phyloP scores from a whole-genome alignment of 2,113 vertebrate genomes.

The Manacus vitellinus region DNA sequence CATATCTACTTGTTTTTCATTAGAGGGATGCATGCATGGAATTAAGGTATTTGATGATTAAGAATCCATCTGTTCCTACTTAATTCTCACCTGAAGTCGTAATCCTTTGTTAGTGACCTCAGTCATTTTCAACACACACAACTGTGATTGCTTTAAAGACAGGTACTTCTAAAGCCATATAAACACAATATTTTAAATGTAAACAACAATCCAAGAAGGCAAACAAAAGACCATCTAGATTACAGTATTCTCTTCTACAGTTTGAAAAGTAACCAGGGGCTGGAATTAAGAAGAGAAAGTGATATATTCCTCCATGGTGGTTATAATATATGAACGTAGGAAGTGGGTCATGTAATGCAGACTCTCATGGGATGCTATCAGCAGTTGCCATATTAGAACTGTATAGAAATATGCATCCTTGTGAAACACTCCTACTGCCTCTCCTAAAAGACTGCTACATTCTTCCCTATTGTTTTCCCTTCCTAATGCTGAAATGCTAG shows the following conservation, averaged over 20 bases:
- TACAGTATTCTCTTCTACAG: background rate
- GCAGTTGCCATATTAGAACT: background rate
- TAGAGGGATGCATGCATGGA: conserved; percentile 12
- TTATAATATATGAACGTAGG: background rate
- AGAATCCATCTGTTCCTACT: conserved; percentile 64
- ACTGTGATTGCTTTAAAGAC: conserved; percentile 1
- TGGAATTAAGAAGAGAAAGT: background rate
- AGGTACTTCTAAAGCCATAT: conserved; percentile 25
- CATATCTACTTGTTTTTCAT: conserved; percentile 25
- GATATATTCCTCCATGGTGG: background rate
- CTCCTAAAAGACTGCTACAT: background rate
- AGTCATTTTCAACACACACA: conserved; percentile 25
- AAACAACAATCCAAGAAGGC: background rate
- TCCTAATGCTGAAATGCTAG: background rate
- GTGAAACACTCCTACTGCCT: background rate
- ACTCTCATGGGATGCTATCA: background rate
- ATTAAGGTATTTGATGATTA: conserved; percentile 60
- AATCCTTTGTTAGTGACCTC: conserved; percentile 49
- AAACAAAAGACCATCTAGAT: background rate
- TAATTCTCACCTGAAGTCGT: conserved; percentile 56
- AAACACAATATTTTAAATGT: background rate
- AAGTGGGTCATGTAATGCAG: background rate
- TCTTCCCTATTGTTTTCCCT: background rate
- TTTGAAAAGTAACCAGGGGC: background rate
- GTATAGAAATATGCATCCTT: background rate